phyloP scores from a whole-genome alignment of 2,888 invertebrate species.

The Cerastis leucographa region DNA sequence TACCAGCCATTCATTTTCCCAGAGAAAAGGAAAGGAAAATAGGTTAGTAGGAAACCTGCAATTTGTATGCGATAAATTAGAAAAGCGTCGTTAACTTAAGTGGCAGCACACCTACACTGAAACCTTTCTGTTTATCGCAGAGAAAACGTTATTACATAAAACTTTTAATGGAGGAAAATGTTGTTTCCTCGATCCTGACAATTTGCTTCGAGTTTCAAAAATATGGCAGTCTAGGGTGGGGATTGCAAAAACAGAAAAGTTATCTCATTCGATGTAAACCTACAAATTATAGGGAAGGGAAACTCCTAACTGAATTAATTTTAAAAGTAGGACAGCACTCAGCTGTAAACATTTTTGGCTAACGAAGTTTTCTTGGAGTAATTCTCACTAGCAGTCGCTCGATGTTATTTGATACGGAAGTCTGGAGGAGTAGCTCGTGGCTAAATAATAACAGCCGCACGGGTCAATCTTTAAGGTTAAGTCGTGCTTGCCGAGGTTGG shows the following conservation, averaged over 20 bases:
- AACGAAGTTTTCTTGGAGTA: conserved; percentile 51
- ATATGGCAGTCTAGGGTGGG: conserved; percentile 39
- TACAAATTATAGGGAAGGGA: conserved; percentile 55
- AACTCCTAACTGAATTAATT: conserved; percentile 67
- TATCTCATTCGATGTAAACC: conserved; percentile 56
- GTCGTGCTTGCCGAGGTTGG: no score
- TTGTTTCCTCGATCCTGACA: conserved; percentile 18
- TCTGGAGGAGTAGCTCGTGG: no score
- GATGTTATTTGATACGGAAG: conserved; percentile 29
- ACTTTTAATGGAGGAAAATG: conserved; percentile 55
- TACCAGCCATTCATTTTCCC: conserved; percentile 33
- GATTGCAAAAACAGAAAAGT: conserved; percentile 63
- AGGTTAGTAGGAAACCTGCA: conserved; percentile 42
- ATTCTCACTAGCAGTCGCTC: conserved; percentile 34
- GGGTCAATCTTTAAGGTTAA: no score
- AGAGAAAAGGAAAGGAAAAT: conserved; percentile 41
- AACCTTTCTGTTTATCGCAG: conserved; percentile 27
- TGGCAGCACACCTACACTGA: conserved; percentile 30
- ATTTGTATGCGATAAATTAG: conserved; percentile 55
- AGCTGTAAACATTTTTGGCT: conserved; percentile 29
- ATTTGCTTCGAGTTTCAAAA: conserved; percentile 52
- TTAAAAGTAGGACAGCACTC: conserved; percentile 63
- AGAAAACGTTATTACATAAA: conserved; percentile 46
- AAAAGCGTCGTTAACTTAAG: conserved; percentile 49
- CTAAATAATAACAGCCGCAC: no score